These are phyloP conservation scores for Cyphomyrus plagiostoma DNA, from an alignment of 2,113 vertebrate species.

Conservation along the genomic window DNA sequence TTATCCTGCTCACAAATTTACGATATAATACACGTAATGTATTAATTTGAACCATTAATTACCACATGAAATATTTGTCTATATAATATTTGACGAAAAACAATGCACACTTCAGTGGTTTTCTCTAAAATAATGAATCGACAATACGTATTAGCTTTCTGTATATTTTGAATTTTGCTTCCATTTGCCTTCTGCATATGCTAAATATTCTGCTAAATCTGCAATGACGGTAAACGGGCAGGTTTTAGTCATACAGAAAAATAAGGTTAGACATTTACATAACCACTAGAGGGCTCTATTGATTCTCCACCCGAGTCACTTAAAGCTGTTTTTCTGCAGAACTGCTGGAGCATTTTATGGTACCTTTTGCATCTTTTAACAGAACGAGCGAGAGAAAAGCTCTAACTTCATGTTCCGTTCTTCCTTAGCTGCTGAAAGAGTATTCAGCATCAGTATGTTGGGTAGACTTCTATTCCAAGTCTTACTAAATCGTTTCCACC, in stretches of 20 bases:
- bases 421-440: conserved; percentile 75
- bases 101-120: background rate
- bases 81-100: background rate
- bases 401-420: conserved; percentile 82
- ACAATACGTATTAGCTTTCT: background rate
- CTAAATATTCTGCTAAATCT: background rate
- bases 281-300: conserved; percentile 9
- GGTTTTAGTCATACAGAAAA: background rate
- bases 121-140: background rate
- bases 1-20: background rate
- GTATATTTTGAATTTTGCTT: background rate
- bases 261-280: background rate
- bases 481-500: background rate
- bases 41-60: background rate
- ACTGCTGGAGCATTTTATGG: background rate
- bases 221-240: background rate
- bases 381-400: conserved; percentile 79
- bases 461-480: conserved; percentile 81
- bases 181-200: background rate
- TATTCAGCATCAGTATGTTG: conserved; percentile 83
- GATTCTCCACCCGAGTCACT: background rate
- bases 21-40: background rate
- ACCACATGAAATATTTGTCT: background rate
- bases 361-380: conserved; percentile 20
- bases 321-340: background rate